These are phyloP conservation scores for Rotaria macrura DNA, from an alignment of 2,888 invertebrate genomes.

Conservation along the genomic window DNA sequence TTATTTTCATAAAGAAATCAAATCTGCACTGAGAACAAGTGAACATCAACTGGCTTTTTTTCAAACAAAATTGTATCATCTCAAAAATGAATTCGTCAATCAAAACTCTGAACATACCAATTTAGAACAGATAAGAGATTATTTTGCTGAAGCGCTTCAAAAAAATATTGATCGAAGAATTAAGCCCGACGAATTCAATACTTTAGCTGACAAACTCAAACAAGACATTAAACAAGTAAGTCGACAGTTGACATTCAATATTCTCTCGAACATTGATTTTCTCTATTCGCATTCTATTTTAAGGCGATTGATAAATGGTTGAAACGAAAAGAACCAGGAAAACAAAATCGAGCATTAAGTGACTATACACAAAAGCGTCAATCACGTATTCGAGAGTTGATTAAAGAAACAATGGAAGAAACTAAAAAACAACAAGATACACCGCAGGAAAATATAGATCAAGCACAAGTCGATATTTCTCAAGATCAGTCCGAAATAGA, in stretches of 20 bases:
- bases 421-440: background rate
- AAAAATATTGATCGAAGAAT: background rate
- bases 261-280: no score
- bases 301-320: conserved; percentile 1
- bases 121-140: background rate
- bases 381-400: background rate
- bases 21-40: background rate
- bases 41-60: background rate
- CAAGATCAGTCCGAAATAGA: background rate
- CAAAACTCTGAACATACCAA: background rate
- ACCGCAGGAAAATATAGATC: background rate
- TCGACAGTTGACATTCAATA: no score
- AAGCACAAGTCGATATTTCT: background rate
- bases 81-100: background rate
- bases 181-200: background rate
- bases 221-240: background rate
- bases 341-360: conserved; percentile 1
- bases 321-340: background rate
- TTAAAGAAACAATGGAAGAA: background rate
- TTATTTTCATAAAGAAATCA: background rate
- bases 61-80: background rate
- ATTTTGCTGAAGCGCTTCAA: background rate
- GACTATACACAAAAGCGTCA: background rate
- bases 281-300: no score
- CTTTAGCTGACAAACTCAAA: background rate